Evolutionary conservation across 2,797 vertebrate species (phyloP), one percentile per base, ranked within the genome.

Genomic region (Sebastes kiyomatsui): DNA sequence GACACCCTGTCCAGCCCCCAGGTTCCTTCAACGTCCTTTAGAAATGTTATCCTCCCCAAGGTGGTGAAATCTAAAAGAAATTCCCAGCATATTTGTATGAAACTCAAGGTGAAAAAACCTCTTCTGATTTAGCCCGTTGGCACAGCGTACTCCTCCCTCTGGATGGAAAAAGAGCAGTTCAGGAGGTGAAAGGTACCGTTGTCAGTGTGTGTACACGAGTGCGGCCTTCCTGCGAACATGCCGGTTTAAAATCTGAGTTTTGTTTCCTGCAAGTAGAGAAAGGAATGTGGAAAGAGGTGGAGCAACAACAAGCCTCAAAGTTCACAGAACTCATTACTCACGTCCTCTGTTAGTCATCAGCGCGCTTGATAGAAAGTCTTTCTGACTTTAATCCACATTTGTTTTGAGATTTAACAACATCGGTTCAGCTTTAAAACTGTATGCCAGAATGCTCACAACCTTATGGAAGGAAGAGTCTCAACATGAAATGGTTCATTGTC

Each of bases 281-380:
- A 79, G 79, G 83, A 88, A 89, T 91, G 83, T 80, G 18, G 46
- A 59, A 76, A 27, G 55, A 75, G 68, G 79, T 30, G 69, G 69
- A 61, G 84, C 35, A 49, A 64, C 18, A 20, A 3, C 5, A 35
- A 6, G 22, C 55, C 7, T 12, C 2, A 38, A 14, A 56, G 54
- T 42, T 69, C 18, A 49, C 20, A 7, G 6, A 27, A 0, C 1
- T 4, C 54, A 2, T 27, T n/a, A 7, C 38, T 18, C 23, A 33
- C 4, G 1, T 67, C 59, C 67, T 68, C 27, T 56, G 52, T 62
- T 72, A 74, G 18, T 2, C 6, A 27, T 25, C 3, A 3, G 7
- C 33, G 6, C 16, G 55, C 3, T 59, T 32, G 16, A 62, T 49
- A 14, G 10, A 33, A 23, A 74, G 18, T 9, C 6, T 14, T 3